Percentiles rank a stretch among this genome's conserved stretches.
These are phyloP conservation scores for Phymatocera aterrima DNA, from an alignment of 2,888 invertebrate genomes.

Conservation along the genomic window DNA sequence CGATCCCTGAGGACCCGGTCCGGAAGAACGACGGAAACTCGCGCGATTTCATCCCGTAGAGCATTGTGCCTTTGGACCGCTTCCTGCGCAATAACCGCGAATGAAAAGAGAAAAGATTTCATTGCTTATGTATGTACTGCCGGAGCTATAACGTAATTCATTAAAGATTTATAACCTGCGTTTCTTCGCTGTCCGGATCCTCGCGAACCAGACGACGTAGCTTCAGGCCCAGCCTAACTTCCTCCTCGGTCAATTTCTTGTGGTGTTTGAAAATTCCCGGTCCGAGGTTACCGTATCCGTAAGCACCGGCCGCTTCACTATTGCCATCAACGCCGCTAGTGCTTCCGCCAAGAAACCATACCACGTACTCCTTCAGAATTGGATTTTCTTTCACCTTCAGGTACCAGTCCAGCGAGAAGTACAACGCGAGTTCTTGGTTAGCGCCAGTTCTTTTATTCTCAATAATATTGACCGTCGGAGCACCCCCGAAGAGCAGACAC, in stretches of 20 bases:
- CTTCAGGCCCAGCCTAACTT: slow-evolving; percentile 46
- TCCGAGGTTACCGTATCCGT: slow-evolving; percentile 60
- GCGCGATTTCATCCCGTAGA: slow-evolving; percentile 47
- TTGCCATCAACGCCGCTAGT: slow-evolving; percentile 63
- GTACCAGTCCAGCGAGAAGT: slow-evolving; percentile 70
- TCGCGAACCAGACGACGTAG: slow-evolving; percentile 47
- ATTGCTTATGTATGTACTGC: not conserved
- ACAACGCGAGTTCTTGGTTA: slow-evolving; percentile 81
- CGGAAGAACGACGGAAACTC: slow-evolving; percentile 57
- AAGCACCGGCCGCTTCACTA: slow-evolving; percentile 60
- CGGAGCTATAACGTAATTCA: not conserved
- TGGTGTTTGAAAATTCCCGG: slow-evolving; percentile 58
- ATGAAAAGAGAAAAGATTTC: not conserved
- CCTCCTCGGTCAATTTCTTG: slow-evolving; percentile 50
- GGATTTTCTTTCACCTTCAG: slow-evolving; percentile 60
- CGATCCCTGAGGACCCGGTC: slow-evolving; percentile 55
- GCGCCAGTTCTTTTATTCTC: slow-evolving; percentile 79
- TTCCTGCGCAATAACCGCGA: not conserved
- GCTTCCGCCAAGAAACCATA: slow-evolving; percentile 64
- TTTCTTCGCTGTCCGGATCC: slow-evolving; percentile 27
- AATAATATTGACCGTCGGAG: slow-evolving; percentile 78
- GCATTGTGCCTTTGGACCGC: slow-evolving; percentile 40
- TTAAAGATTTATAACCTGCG: slow-evolving; percentile 20
- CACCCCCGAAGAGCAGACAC: slow-evolving; percentile 80
- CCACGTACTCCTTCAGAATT: slow-evolving; percentile 62